Evolutionary conservation across 2,797 vertebrate species (phyloP), one percentile per base, ranked within the genome.

Genomic region (Chloroceryle amazona): DNA sequence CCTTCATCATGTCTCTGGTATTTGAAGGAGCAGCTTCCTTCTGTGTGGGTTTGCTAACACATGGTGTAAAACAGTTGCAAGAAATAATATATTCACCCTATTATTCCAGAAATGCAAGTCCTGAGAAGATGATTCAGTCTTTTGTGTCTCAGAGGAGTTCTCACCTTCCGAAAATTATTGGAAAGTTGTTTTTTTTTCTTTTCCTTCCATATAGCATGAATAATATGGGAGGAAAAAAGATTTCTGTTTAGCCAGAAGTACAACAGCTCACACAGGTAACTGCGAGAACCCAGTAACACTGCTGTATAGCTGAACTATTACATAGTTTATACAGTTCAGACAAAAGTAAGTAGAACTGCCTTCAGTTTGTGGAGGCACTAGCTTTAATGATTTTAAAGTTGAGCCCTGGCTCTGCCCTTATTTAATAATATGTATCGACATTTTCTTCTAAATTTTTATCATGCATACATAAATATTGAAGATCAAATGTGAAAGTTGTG

Each of bases 41-140:
- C 20, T 81, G 73, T 54, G 63, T 94, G 78, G 83, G 66, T 63
- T 94, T 93, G 78, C 25, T 75, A 89, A 44, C 86, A 92, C 81
- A 82, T 49, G 74, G 83, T 84, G 60, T 66, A 58, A 51, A 94
- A 81, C 46, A 62, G 29, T 65, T 84, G 49, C 39, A 92, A 94
- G 76, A 83, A 94, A 58, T 41, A 81, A 87, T 54, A 41, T 46
- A 73, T 14, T 39, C 2, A 2, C 47, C 46, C 78, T 62, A 51
- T 90, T 94, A 79, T 76, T 84, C 66, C 63, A 92, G 90, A 76
- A 79, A 60, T 52, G 13, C 7, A 62, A 79, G 47, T 41, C 14
- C 72, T 81, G 78, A 66, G 81, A 83, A 55, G 73, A 54, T 86
- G 6, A n/a, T 71, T 86, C 47, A 57, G 13, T 80, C 75, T 82